Conservation (phyloP, 2,113 vertebrate species). For the Tragelaphus imberbis region DNA sequence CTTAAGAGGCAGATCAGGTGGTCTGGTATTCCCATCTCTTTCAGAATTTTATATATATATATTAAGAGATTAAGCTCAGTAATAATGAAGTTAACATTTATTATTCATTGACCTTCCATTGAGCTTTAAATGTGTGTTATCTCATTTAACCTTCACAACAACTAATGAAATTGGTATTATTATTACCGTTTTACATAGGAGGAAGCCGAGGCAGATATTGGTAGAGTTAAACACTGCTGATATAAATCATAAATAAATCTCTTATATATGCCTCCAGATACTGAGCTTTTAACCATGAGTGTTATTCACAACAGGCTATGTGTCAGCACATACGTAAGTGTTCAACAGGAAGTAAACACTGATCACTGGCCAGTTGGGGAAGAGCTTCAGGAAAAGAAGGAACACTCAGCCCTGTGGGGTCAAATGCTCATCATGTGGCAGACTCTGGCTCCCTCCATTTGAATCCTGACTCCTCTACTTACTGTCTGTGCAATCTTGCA, state of each 20-base stretch:
- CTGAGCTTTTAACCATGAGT: not conserved
- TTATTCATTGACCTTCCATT: not conserved
- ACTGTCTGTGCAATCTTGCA: not conserved
- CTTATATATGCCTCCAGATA: not conserved
- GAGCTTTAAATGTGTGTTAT: not conserved
- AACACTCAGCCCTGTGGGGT: not conserved
- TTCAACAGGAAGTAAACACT: not conserved
- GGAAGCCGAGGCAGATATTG: not conserved
- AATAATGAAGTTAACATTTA: not conserved
- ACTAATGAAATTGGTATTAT: not conserved
- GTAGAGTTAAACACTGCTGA: not conserved
- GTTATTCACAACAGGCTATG: not conserved
- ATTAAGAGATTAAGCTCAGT: constrained; percentile 13
- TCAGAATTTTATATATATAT: not conserved
- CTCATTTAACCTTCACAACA: not conserved
- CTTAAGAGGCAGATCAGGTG: too few relatives aligned
- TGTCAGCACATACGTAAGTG: not conserved
- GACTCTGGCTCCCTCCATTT: not conserved
- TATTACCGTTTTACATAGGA: not conserved
- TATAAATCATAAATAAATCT: not conserved
- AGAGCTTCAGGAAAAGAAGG: not conserved
- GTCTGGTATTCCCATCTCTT: too few relatives aligned
- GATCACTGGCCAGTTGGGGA: not conserved
- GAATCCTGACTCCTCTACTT: not conserved
- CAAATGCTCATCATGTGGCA: not conserved